Evolutionary conservation across 1,140 invertebrate genomes (phyloP), one percentile per base, ranked within the genome.

Genomic region (Agraylea sexmaculata): DNA sequence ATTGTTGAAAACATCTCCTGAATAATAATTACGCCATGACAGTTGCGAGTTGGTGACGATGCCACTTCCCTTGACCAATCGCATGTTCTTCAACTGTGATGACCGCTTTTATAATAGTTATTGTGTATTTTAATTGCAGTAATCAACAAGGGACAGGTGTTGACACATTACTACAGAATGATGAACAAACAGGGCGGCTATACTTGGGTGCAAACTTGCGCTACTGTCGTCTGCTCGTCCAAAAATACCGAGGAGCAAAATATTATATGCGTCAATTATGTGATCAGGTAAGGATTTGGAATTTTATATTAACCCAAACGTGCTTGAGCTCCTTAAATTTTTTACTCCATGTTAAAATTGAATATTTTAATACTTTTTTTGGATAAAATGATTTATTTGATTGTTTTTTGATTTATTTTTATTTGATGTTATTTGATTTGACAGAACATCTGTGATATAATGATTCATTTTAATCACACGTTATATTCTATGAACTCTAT

Each of bases 141-240:
- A 59, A 84, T 96, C 52, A 79, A 87, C 57, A 97, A 97, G 67
- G 92, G 93, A 4, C 93, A 97, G 67, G 89, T 95, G 18, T 70
- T 96, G 62, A 94, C 89, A 4, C 87, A 90, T 57, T 97, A 95
- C 65, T 95, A 91, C 62, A 76, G 91, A 54, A 54, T 96, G 47
- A 91, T 96, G 80, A 95, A 94, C 65, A 93, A 93, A 62, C 83
- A 77, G 47, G 92, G 91, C 4, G 92, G 93, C 2, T 95, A 86
- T 64, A 90, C 87, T 19, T 96, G 91, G 91, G 68, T 95, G 35
- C 92, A 96, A 64, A 93, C 87, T 1, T 97, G 92, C 61, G 91
- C 90, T 18, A 96, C 91, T 1, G 87, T 96, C 6, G 88, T 97
- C 28, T 94, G 87, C 64, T 94, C 83, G 57, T 82, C 83, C 6